Base-by-base conservation (phyloP, 2,888 invertebrate genomes). In the Cheilosia soror region DNA sequence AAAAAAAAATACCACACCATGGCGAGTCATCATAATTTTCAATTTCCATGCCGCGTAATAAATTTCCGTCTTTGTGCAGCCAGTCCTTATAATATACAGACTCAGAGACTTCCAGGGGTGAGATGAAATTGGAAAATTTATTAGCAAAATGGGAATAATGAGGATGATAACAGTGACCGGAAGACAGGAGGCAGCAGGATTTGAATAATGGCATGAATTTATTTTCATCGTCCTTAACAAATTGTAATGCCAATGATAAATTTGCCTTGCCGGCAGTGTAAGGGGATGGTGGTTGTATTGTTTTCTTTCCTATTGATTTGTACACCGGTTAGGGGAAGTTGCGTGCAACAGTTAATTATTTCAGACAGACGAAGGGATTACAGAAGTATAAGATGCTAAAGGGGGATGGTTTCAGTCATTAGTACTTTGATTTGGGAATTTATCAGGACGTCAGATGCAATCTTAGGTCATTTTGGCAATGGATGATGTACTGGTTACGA, bases 161-260 rank as follows among this genome's bases (percentile, higher is more conserved):
- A 80, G 80, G 75, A 84, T 66, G 80, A 84, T 80, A 84, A 84
- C 69, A 84, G 80, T 84, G 84, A 84, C 84, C 75, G 80, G 60
- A 31, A 80, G 80, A 76, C 80, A 84, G 79, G 71, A 75, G 84
- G 75, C 75, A 80, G 63, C 60, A 76, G 71, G 71, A 80, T 84
- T 84, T 84, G 80, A 84, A 66, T 84, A 75, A 84, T 84, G 76
- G 58, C 37, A 77, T 62, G 72, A 81, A 85, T 80, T 85, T 85
- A 85, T 85, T 85, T 85, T 81, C 76, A 85, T 81, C 68, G 77
- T 77, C 81, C 81, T 85, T 81, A 85, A 77, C 85, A 85, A 85
- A 85, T 85, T 85, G 81, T 81, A 85, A 76, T 85, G 63, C 75
- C 73, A 75, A 68, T 85, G 80, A 81, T 81, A 81, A 79, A 65